Evolutionary conservation across 2,797 vertebrate genomes (phyloP), one percentile per base, ranked within the genome.

Genomic region (Limosa lapponica): DNA sequence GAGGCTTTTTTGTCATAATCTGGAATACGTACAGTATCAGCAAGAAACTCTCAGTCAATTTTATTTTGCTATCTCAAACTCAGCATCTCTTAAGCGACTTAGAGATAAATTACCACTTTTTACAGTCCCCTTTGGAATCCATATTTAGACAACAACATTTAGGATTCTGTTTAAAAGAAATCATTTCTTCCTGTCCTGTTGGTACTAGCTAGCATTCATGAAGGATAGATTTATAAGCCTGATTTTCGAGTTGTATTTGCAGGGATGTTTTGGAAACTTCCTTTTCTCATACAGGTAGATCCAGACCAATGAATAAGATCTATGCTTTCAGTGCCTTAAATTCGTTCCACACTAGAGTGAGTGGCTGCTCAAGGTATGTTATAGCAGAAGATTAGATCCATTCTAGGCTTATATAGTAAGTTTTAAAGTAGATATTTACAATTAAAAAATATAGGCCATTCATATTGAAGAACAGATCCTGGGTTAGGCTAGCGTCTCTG

Each of bases 11-110:
- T 41, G 28, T 82, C 71, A 65, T 67, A 83, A 65, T 89, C 91
- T 93, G 51, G 65, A 94, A 90, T 93, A 90, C n/a, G 39, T 67
- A 89, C 39, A 58, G 9, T 51, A 93, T 93, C 80, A 95, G 52
- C 84, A 81, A 90, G 79, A 91, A 95, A 70, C 5, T 78, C 84
- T 82, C 57, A 74, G 55, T 15, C 20, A 73, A 36, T 83, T 87
- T 93, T 85, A 54, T 83, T 85, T 66, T 58, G 10, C 6, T 69
- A 66, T 88, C 55, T 74, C 61, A 94, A 87, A 71, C 17, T 79
- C 61, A 93, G 61, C 27, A 77, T 88, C 54, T 95, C 37, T 90
- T 88, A 80, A 78, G 46, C 0, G 1, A 87, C 34, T 89, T 88
- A n/a, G 62, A 86, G 66, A 67, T 79, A 95, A 92, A 91, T 85